phyloP scores from a whole-genome alignment of 2,797 vertebrate genomes.

The Arrhamphus sclerolepis region DNA sequence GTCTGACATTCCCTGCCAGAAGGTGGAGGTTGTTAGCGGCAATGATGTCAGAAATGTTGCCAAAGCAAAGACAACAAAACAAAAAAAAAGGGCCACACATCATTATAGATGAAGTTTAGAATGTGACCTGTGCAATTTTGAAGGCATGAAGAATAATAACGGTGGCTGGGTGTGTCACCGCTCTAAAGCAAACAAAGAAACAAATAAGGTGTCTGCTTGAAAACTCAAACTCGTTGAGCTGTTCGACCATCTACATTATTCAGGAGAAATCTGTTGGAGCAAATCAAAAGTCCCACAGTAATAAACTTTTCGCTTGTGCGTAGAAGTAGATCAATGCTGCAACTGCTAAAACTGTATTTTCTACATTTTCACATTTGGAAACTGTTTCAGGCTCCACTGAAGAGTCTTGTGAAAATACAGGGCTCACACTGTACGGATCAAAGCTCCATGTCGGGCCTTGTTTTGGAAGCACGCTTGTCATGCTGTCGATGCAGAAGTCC shows the following conservation, averaged over 20 bases:
- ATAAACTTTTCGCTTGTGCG: too few relatives aligned
- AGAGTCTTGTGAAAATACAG: constrained; percentile 2
- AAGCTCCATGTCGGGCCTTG: constrained; percentile 20
- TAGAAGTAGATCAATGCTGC: too few relatives aligned
- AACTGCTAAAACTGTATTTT: not conserved
- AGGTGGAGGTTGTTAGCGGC: constrained; percentile 11
- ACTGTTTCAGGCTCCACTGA: constrained; percentile 17
- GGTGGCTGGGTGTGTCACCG: not conserved
- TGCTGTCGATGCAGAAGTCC: constrained; percentile 37
- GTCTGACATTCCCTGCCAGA: constrained; percentile 23
- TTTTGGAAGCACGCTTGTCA: constrained; percentile 26
- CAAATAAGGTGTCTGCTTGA: too few relatives aligned
- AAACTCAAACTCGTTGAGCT: too few relatives aligned
- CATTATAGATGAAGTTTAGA: not conserved
- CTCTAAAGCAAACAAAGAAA: constrained; percentile 9
- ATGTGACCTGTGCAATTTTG: too few relatives aligned
- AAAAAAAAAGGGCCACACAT: constrained; percentile 26
- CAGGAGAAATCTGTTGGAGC: too few relatives aligned
- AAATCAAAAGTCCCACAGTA: too few relatives aligned
- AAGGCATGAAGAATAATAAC: not conserved
- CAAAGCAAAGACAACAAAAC: constrained; percentile 22
- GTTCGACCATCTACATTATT: too few relatives aligned
- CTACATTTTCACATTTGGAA: constrained; percentile 9
- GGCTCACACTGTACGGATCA: constrained; percentile 17
- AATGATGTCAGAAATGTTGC: not conserved